Percentiles rank a stretch among this genome's conserved stretches.
Conservation (phyloP, 2,113 vertebrate species). For the Loxodonta africana region DNA sequence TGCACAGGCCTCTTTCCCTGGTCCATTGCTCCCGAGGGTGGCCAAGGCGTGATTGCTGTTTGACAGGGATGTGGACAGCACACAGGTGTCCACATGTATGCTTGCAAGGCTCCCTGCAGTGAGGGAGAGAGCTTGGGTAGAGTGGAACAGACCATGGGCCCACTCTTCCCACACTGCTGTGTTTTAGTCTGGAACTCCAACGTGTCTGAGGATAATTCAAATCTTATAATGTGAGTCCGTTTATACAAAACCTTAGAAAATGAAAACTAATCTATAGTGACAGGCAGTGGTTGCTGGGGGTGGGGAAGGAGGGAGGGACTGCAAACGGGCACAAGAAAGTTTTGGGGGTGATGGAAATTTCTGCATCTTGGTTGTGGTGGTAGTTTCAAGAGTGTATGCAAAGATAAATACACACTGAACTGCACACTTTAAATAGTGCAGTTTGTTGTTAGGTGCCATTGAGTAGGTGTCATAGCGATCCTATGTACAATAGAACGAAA, state of each 20-base stretch:
- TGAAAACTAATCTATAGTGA: background rate
- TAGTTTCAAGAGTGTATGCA: background rate
- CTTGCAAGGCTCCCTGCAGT: background rate
- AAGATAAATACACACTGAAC: background rate
- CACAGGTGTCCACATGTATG: rapidly evolving
- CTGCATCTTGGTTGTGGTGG: background rate
- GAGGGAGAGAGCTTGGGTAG: background rate
- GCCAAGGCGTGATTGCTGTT: background rate
- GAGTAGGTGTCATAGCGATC: no score
- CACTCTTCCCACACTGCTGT: background rate
- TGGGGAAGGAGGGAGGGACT: background rate
- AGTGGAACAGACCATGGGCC: background rate
- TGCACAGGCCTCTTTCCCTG: background rate
- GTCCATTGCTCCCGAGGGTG: background rate
- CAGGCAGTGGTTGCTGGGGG: background rate
- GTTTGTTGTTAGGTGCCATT: background rate
- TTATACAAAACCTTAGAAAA: background rate
- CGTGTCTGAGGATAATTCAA: background rate
- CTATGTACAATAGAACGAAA: no score
- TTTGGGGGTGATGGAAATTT: background rate
- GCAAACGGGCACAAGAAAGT: background rate
- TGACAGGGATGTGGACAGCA: background rate
- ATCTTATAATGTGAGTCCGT: background rate
- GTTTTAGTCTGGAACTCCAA: background rate
- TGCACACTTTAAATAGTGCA: background rate